phyloP scores from a whole-genome alignment of 2,888 invertebrate genomes.

The Troides helena region DNA sequence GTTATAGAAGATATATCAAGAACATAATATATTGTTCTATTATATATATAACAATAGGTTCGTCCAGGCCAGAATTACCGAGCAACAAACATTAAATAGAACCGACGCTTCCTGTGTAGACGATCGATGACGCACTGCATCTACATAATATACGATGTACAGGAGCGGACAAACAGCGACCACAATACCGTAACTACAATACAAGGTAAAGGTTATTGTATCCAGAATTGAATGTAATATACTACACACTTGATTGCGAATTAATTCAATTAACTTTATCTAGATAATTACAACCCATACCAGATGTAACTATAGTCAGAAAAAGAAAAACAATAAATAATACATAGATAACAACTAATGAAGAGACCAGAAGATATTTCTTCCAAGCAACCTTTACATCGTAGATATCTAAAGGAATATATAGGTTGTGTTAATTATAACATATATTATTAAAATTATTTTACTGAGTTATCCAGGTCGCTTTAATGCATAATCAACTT shows the following conservation, averaged over 20 bases:
- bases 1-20: background rate
- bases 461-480: slow-evolving; percentile 1
- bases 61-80: slow-evolving; percentile 5
- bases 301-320: slow-evolving; percentile 2
- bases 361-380: too few relatives aligned
- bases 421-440: too few relatives aligned
- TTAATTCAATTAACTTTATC: slow-evolving; percentile 30
- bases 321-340: too few relatives aligned
- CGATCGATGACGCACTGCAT: slow-evolving; percentile 45
- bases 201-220: slow-evolving; percentile 75
- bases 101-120: slow-evolving; percentile 40
- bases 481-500: slow-evolving; percentile 5
- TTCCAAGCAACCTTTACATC: too few relatives aligned
- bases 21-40: background rate
- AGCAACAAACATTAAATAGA: slow-evolving; percentile 30
- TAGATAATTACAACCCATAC: slow-evolving; percentile 10
- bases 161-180: slow-evolving; percentile 36
- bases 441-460: background rate
- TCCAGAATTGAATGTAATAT: slow-evolving; percentile 58
- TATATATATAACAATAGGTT: slow-evolving; percentile 9
- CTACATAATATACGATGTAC: slow-evolving; percentile 28
- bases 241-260: slow-evolving; percentile 41
- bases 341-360: too few relatives aligned
- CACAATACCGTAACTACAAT: slow-evolving; percentile 53
- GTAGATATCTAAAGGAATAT: too few relatives aligned